Percentiles rank a stretch among this genome's conserved stretches.
phyloP scores from a whole-genome alignment of 2,113 vertebrate species.

The Plecotus auritus region DNA sequence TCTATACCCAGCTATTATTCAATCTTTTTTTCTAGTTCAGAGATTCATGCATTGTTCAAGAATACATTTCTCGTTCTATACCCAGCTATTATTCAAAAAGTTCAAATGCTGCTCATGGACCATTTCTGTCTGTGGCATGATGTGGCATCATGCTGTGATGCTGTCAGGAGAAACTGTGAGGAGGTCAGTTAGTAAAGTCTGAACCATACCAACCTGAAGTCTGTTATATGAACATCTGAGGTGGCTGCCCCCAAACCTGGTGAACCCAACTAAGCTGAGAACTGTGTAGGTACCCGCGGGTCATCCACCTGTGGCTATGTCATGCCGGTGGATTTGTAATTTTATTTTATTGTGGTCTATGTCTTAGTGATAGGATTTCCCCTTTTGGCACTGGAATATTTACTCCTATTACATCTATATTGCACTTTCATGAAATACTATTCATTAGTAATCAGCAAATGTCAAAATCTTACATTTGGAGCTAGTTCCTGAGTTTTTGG shows the following conservation, averaged over 20 bases:
- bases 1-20: neutral
- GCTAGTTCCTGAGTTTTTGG: neutral
- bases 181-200: neutral
- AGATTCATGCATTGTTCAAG: neutral
- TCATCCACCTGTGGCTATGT: neutral
- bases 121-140: neutral
- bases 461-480: neutral
- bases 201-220: neutral
- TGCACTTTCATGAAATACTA: neutral
- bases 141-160: neutral
- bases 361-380: neutral
- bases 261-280: neutral
- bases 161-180: neutral
- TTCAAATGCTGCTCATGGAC: neutral
- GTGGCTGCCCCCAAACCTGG: neutral
- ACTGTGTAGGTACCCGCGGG: too few species aligned
- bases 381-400: neutral
- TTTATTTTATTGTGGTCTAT: neutral
- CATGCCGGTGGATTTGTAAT: neutral
- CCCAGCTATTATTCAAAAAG: neutral
- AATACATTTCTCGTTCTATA: neutral
- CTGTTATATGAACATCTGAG: neutral
- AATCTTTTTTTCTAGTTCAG: neutral
- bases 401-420: neutral
- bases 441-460: neutral